Base-by-base conservation (phyloP, 2,113 vertebrate species). In the Dipodomys merriami region DNA sequence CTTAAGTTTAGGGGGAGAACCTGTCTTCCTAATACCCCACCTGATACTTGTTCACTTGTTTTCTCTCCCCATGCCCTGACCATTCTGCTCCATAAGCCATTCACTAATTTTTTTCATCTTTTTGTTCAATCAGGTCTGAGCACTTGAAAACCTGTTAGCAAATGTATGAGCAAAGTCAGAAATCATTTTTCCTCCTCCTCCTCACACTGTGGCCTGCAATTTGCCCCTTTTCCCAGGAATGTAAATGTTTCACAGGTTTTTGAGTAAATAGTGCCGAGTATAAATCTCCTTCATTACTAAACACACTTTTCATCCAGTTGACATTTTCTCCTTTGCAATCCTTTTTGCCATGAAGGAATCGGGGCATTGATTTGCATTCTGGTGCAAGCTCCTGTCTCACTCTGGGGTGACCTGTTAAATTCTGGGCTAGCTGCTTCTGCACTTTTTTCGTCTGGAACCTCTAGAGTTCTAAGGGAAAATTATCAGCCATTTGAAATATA, bases 351-450 rank as follows among this genome's bases (percentile, higher is more conserved):
- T 67, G 81, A 94, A 93, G 39, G 77, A 89, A 86, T 86, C 73
- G 77, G 84, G 86, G 44, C 9, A 3, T 18, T 53, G 35, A 79
- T 93, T 78, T 90, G 72, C 73, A 81, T 93, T 92, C 74, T 74
- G 53, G 27, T 15, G 8, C 46, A 35, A 35, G 20, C 33, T 79
- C 33, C 33, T 39, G 0, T 85, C 60, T 88, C 33, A 44, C 77
- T 81, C 49, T 30, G 25, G 68, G 62, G 49, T 39, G 67, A 33
- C 72, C 65, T 29, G 67, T 93, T 60, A 44, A 85, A 39, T 64
- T 23, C 44, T 78, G 18, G 46, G 27, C 33, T 9, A 83, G 71
- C 30, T 77, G 71, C 72, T 62, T 82, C 12, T 84, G 46, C 16
- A 35, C 49, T 68, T 53, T 44, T 57, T 88, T 86, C 80, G 20